These are phyloP conservation scores for Arvicanthis niloticus DNA, from an alignment of 2,113 vertebrate species.

Conservation along the genomic window DNA sequence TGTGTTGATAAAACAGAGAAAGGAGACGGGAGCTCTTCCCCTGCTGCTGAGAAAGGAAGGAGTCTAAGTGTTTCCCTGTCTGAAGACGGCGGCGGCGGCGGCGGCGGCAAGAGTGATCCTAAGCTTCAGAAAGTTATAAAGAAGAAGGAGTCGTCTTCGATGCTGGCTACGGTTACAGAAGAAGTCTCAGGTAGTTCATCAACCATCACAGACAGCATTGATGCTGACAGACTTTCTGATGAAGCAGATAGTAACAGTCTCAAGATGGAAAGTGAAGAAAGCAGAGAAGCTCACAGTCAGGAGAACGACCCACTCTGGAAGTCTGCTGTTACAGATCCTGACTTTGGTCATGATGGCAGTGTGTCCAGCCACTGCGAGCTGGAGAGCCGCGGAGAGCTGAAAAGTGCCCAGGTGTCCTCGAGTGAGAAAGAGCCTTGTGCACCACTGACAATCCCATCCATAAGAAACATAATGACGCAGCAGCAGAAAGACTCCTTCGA, in stretches of 20 bases:
- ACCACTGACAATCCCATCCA: slow-evolving; percentile 83
- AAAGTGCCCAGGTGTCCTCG: slow-evolving; percentile 68
- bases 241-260: slow-evolving; percentile 49
- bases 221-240: slow-evolving; percentile 58
- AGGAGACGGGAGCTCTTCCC: slow-evolving; percentile 71
- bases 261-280: slow-evolving; percentile 65
- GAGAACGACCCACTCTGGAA: slow-evolving; percentile 74
- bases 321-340: slow-evolving; percentile 47
- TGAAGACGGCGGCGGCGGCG: slow-evolving; percentile 81
- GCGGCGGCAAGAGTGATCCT: slow-evolving; percentile 74
- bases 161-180: slow-evolving; percentile 93
- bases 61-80: slow-evolving; percentile 41
- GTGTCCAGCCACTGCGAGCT: slow-evolving; percentile 69
- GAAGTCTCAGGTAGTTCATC: slow-evolving; percentile 84
- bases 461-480: slow-evolving; percentile 89
- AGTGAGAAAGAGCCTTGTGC: slow-evolving; percentile 84
- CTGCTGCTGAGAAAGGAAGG: slow-evolving; percentile 82
- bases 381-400: slow-evolving; percentile 45
- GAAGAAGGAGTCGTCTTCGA: slow-evolving; percentile 88
- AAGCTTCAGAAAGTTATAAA: slow-evolving; percentile 90
- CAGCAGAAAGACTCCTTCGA: slow-evolving; percentile 96
- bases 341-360: slow-evolving; percentile 69
- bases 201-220: background rate
- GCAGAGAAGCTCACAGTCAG: slow-evolving; percentile 42
- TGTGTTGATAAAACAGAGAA: slow-evolving; percentile 79